Evolutionary conservation across 2,888 invertebrate genomes (phyloP).

Genomic region (Aporophyla nigra): DNA sequence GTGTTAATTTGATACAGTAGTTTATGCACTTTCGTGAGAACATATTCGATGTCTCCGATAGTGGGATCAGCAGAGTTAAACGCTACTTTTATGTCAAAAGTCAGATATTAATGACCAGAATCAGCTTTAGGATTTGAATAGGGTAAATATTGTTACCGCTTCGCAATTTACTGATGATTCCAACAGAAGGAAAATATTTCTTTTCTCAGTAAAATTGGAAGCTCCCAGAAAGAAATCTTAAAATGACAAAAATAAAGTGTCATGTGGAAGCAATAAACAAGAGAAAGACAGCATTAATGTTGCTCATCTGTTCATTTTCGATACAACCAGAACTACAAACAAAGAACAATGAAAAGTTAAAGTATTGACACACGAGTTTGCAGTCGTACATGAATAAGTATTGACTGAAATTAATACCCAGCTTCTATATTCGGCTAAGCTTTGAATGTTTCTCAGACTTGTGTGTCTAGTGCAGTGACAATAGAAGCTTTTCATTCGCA

Average conservation of each 20-base stretch:
- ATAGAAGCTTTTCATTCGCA: conserved; percentile 49
- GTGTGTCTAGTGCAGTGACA: conserved; percentile 41
- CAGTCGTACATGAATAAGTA: background rate
- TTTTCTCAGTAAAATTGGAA: background rate
- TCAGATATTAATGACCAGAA: background rate
- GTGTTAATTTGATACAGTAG: conserved; percentile 52
- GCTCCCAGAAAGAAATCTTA: background rate
- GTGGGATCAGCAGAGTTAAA: conserved; percentile 1
- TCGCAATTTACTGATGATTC: background rate
- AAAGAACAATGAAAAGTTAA: conserved; percentile 1
- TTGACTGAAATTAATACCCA: conserved; percentile 26
- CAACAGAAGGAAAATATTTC: background rate
- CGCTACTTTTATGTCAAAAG: conserved; percentile 6
- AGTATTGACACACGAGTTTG: background rate
- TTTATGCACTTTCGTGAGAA: conserved; percentile 49
- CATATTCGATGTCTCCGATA: conserved; percentile 23
- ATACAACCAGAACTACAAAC: background rate
- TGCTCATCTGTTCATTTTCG: background rate
- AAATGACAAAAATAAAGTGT: background rate
- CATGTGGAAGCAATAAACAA: background rate
- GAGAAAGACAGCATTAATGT: background rate
- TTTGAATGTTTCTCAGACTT: conserved; percentile 24
- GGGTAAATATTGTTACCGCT: background rate
- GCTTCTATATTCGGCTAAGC: conserved; percentile 31
- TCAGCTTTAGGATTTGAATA: background rate